Base-by-base conservation (phyloP, 2,888 invertebrate genomes). In the Mesorhabditis belari region DNA sequence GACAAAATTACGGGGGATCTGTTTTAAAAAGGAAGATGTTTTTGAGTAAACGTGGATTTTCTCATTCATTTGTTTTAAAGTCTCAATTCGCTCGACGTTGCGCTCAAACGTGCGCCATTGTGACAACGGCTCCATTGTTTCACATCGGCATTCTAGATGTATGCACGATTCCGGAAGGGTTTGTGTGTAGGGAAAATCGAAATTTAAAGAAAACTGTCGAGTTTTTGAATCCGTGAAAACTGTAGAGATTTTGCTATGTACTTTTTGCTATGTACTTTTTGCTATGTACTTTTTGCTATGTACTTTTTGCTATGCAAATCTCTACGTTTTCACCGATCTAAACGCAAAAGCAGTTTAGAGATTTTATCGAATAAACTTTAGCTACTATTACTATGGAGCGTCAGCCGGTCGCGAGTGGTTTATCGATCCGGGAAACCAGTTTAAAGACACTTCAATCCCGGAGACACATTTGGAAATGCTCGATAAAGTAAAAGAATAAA, bases 391-490 rank as follows among this genome's bases (percentile, higher is more conserved):
- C 64, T 80, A 75, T 57, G 80, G 80, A 17, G 80, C 80, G 2
- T 79, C 78, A 2, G 80, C 71, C n/a, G 80, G 80, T 19, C 71
- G 80, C 5, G 81, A 80, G 62, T 80, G 80, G 80, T 80, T 74
- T 58, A 71, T 80, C 26, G 75, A 77, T 27, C 76, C 79, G n/a
- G 68, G 67, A 2, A 67, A 73, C 57, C 77, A 81, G 57, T 80
- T 80, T 74, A 78, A 78, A 62, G 80, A 80, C 57, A 64, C 65
- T 12, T 73, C 75, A 17, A 77, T 80, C 50, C 67, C 71, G 26
- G 76, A 73, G 21, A 57, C 60, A 5, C 71, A 75, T 52, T 65
- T 77, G 26, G 68, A 68, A 53, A 64, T 78, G n/a, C 63, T 79
- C 53, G 76, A 80, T 29, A 57, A 55, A 44, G 69, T 60, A 49